Percentiles rank a stretch among this genome's conserved stretches.
Evolutionary conservation across 2,797 vertebrate species (phyloP).

Genomic region (Eospalax fontanierii): DNA sequence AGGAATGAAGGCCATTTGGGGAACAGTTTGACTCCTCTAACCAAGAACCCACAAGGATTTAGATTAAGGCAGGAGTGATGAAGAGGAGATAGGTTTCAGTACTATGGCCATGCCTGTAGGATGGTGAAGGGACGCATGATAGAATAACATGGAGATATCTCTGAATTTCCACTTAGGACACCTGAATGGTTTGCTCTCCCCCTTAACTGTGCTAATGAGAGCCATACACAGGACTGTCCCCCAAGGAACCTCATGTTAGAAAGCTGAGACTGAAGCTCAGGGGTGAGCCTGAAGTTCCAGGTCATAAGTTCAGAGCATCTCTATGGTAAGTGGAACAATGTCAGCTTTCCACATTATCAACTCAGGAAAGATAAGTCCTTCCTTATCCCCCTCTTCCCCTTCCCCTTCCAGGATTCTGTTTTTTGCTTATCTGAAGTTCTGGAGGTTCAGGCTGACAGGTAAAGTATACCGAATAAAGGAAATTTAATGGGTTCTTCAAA

Average conservation of each 20-base stretch:
- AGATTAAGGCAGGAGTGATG: background rate
- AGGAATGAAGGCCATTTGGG: background rate
- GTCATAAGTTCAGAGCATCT: background rate
- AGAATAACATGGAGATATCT: background rate
- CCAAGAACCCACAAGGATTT: background rate
- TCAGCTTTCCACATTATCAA: background rate
- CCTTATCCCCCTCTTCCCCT: too few species aligned
- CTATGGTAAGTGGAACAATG: background rate
- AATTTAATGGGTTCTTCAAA: background rate
- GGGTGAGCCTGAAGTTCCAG: background rate
- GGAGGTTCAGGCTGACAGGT: background rate
- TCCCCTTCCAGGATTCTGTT: background rate
- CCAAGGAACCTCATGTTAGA: background rate
- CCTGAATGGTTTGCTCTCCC: background rate
- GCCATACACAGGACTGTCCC: background rate
- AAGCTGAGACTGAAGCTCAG: background rate
- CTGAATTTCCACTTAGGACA: background rate
- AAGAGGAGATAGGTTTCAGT: background rate
- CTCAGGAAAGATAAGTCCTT: background rate
- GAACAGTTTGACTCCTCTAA: background rate
- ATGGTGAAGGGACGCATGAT: too few species aligned
- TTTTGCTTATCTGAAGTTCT: constrained; percentile 5
- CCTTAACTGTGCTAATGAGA: background rate
- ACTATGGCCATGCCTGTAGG: too few species aligned
- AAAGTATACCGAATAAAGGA: background rate